Conservation (phyloP, 2,888 invertebrate species). For the Aphodius sticticus region DNA sequence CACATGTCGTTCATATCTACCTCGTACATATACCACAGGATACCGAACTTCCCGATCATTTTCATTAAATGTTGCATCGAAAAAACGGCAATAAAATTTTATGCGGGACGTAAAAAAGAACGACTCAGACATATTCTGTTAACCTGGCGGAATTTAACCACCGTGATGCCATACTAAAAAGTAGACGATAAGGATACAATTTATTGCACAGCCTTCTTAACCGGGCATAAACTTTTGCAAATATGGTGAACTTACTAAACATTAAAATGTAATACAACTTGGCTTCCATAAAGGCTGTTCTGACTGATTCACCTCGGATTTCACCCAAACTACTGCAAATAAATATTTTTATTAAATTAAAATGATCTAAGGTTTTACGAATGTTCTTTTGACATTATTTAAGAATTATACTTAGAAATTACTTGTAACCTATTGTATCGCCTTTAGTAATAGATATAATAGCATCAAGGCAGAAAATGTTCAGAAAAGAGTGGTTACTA, state of each 20-base stretch:
- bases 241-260: background rate
- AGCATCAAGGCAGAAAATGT: no score
- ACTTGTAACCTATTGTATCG: no score
- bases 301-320: no score
- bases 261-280: no score
- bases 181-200: background rate
- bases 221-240: background rate
- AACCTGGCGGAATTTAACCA: background rate
- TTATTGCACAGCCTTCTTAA: background rate
- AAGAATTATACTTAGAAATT: no score
- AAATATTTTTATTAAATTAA: no score
- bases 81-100: background rate
- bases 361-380: no score
- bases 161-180: background rate
- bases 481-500: no score
- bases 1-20: constrained; percentile 4
- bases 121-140: background rate
- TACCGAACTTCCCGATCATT: background rate
- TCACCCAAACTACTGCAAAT: no score
- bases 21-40: background rate
- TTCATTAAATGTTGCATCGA: background rate
- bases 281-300: no score
- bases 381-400: no score
- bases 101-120: background rate
- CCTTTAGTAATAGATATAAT: no score